phyloP scores from a whole-genome alignment of 2,113 vertebrate genomes.

The Salvator merianae region DNA sequence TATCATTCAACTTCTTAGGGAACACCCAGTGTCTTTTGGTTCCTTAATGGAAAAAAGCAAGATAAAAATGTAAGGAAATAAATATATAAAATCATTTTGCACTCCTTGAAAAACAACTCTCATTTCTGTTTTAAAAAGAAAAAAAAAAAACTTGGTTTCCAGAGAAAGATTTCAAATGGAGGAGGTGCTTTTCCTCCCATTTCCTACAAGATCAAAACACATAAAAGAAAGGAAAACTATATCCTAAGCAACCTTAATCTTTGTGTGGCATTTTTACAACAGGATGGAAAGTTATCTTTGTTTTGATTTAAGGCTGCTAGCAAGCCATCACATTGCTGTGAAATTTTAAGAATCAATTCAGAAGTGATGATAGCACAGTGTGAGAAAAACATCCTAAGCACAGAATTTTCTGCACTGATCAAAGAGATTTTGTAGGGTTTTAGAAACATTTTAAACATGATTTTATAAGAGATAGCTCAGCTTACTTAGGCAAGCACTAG shows the following conservation, averaged over 20 bases:
- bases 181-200: slow-evolving; percentile 14
- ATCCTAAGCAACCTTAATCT: slow-evolving; percentile 7
- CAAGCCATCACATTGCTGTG: slow-evolving; percentile 39
- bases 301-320: slow-evolving; percentile 24
- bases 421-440: slow-evolving; percentile 36
- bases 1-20: not conserved
- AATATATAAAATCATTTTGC: not conserved
- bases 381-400: slow-evolving; percentile 31
- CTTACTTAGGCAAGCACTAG: not conserved
- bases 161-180: accelerated
- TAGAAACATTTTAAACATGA: not conserved
- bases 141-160: not conserved
- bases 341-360: slow-evolving; percentile 57
- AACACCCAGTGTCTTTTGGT: not conserved
- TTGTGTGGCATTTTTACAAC: slow-evolving; percentile 19
- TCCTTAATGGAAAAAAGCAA: too few relatives aligned
- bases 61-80: too few relatives aligned
- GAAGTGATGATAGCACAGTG: slow-evolving; percentile 35
- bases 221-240: slow-evolving; percentile 20
- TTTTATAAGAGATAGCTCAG: not conserved
- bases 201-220: slow-evolving; percentile 22
- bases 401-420: slow-evolving; percentile 32
- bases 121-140: not conserved
- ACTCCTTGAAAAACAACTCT: not conserved
- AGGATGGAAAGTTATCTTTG: slow-evolving; percentile 46